Evolutionary conservation across 2,888 invertebrate genomes (phyloP), one percentile per base, ranked within the genome.

Genomic region (Rotaria socialis): DNA sequence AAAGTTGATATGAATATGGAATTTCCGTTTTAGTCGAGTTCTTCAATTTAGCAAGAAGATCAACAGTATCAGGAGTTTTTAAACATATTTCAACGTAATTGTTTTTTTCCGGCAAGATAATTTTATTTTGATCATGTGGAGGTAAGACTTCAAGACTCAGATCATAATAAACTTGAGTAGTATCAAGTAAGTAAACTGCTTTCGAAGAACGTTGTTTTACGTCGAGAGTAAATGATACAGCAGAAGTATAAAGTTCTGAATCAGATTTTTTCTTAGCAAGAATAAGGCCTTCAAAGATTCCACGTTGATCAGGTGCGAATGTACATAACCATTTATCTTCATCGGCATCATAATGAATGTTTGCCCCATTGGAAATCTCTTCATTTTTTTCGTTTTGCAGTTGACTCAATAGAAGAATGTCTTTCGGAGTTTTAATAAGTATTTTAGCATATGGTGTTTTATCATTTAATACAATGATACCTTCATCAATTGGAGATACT

Each of bases 401-500:
- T 47, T 84, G 4, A 50, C 35, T 47, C 3, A 84, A 50, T 14
- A 86, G 14, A 7, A 0, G 2, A 84, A 58, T 41, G 10, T 27
- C 47, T 0, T 84, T 24, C 10, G 86, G 58, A 14, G 58, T 58
- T 22, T 56, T 11, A 0, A 86, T 10, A 1, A 8, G 43, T n/a
- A 80, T 24, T 47, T 80, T 47, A 19, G 11, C n/a, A 47, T 0
- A 47, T n/a, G 80, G 10, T n/a, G 7, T 47, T 11, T 80, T n/a
- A 80, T 80, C 4, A 14, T 55, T 2, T 35, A 43, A 16, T 55
- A 56, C n/a, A 86, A 86, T 35, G 50, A 60, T 67, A 86, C 60
- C 16, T 52, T 35, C 16, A 24, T 52, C 22, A 8, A 41, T 1
- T 10, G 22, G 84, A 52, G 67, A 52, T 27, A 84, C 2, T n/a